phyloP scores from a whole-genome alignment of 2,113 vertebrate species.

The Eudyptes chrysolophus region DNA sequence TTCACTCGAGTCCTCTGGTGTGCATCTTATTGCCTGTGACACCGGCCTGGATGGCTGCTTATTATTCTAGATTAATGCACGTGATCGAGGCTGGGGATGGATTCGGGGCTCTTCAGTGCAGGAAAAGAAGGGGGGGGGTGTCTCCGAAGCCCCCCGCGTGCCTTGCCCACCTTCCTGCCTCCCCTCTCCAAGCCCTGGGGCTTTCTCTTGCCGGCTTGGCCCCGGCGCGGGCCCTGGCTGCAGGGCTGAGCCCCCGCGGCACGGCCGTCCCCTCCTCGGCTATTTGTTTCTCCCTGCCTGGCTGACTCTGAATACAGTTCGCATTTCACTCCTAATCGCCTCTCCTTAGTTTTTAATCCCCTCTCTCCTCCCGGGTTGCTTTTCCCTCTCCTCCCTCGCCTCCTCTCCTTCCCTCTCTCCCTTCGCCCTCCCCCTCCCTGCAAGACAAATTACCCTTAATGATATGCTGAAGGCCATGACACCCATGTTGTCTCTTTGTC shows the following conservation, averaged over 20 bases:
- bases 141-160: background rate
- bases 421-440: background rate
- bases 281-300: conserved; percentile 15
- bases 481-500: conserved; percentile 72
- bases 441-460: conserved; percentile 74
- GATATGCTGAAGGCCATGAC: conserved; percentile 72
- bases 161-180: background rate
- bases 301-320: conserved; percentile 45
- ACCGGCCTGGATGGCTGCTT: background rate
- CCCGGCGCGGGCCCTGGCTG: background rate
- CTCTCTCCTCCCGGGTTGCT: conserved; percentile 21
- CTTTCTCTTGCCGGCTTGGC: background rate
- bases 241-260: background rate
- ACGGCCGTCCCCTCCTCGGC: background rate
- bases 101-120: background rate
- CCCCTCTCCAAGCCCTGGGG: background rate
- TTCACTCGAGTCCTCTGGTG: background rate
- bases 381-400: conserved; percentile 19
- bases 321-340: conserved; percentile 59
- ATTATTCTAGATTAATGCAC: fast-evolving
- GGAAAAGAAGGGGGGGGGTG: background rate
- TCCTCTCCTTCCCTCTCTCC: conserved; percentile 18
- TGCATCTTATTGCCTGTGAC: background rate
- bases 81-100: fast-evolving
- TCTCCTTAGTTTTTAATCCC: conserved; percentile 61